Conservation (phyloP, 2,113 vertebrate species). For the Crotophaga sulcirostris region DNA sequence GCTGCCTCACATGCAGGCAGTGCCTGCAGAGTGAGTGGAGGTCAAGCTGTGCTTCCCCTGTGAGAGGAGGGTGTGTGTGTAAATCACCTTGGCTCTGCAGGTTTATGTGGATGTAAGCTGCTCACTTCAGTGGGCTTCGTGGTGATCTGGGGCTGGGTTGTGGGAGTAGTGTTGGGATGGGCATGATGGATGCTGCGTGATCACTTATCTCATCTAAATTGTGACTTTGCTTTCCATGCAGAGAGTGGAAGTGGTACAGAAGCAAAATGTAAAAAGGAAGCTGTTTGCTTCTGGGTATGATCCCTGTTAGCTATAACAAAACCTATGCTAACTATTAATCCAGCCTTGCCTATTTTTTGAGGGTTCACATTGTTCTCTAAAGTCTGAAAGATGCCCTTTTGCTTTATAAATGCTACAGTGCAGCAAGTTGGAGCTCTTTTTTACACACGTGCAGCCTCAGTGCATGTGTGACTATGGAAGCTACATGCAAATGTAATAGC, state of each 20-base stretch:
- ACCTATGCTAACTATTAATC: not conserved
- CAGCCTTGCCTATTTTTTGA: not conserved
- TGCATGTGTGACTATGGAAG: rapidly evolving
- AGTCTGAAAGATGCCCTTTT: not conserved
- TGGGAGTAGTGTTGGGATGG: not conserved
- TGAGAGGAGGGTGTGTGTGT: rapidly evolving
- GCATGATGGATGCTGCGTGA: not conserved
- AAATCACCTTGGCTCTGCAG: not conserved
- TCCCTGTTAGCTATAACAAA: rapidly evolving
- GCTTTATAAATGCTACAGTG: too few species aligned
- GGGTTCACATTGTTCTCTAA: not conserved
- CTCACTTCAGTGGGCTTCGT: not conserved
- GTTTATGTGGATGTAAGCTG: not conserved
- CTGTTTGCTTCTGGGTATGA: not conserved
- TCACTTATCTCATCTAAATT: not conserved
- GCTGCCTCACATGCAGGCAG: not conserved
- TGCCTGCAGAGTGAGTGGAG: not conserved
- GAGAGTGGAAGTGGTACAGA: not conserved
- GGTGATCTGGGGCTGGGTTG: not conserved
- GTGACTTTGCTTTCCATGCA: not conserved
- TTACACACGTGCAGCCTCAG: too few species aligned
- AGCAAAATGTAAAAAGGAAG: not conserved
- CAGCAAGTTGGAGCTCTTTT: not conserved
- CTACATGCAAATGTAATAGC: too few species aligned
- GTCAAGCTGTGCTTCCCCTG: not conserved